Evolutionary conservation across 2,888 invertebrate species (phyloP).

Genomic region (Odontomyia ornata): DNA sequence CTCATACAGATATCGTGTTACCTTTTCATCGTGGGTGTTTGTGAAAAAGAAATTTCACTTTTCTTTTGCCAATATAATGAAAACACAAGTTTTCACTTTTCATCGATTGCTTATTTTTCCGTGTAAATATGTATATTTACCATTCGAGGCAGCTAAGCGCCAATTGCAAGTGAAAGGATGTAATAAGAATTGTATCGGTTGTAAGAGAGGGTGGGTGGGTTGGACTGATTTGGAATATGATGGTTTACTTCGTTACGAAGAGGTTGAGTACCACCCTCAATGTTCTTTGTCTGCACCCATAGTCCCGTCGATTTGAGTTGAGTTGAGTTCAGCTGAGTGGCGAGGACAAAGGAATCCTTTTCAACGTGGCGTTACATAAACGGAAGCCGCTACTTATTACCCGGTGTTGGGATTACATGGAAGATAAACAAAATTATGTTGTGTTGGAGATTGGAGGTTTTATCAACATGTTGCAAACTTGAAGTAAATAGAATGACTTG

Average conservation of each 20-base stretch:
- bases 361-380: background rate
- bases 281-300: slow-evolving; percentile 38
- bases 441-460: background rate
- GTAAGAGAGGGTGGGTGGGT: background rate
- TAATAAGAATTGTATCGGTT: background rate
- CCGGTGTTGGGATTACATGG: background rate
- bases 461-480: too few relatives aligned
- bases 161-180: slow-evolving; percentile 1
- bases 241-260: slow-evolving; percentile 7
- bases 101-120: background rate
- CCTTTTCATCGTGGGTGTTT: background rate
- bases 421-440: background rate
- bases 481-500: too few relatives aligned
- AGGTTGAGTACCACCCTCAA: slow-evolving; percentile 31
- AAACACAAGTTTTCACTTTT: slow-evolving; percentile 25
- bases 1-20: slow-evolving; percentile 13
- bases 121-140: background rate
- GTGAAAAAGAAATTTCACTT: slow-evolving; percentile 15
- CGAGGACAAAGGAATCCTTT: slow-evolving; percentile 22
- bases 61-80: background rate
- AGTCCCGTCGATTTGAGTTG: background rate
- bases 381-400: background rate
- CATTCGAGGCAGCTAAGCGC: background rate
- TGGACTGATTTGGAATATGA: slow-evolving; percentile 4
- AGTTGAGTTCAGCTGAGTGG: background rate